These are phyloP conservation scores for Erynnis tages DNA, from an alignment of 2,888 invertebrate species.

Conservation along the genomic window DNA sequence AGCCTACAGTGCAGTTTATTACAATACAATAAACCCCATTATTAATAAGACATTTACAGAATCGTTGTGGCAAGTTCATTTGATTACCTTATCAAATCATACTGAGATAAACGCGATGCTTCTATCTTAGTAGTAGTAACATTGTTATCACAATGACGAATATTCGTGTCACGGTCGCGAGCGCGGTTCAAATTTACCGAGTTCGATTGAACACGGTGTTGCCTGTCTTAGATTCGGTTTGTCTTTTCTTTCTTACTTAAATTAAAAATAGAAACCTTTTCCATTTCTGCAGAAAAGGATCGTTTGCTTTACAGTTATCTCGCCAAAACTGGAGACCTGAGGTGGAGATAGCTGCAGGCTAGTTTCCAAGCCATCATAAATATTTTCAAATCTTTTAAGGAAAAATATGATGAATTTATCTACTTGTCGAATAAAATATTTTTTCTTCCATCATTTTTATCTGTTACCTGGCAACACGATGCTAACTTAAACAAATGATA, in stretches of 20 bases:
- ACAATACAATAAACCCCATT: no score
- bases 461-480: constrained; percentile 13
- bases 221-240: background rate
- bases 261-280: background rate
- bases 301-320: no score
- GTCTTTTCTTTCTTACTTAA: background rate
- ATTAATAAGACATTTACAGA: no score
- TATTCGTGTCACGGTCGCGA: constrained; percentile 22
- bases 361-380: no score
- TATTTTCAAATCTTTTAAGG: background rate
- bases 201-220: constrained; percentile 11
- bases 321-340: no score
- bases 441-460: background rate
- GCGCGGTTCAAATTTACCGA: constrained; percentile 4
- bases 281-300: no score
- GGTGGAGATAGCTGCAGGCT: no score
- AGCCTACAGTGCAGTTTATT: no score
- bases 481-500: constrained; percentile 51
- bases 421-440: no score
- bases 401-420: no score
- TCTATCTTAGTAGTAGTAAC: no score
- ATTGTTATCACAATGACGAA: constrained; percentile 10
- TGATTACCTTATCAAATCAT: constrained; percentile 19
- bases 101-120: constrained; percentile 11
- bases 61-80: constrained; percentile 4